Evolutionary conservation across 1,140 invertebrate genomes (phyloP).

Genomic region (Drosophila pruinosa): DNA sequence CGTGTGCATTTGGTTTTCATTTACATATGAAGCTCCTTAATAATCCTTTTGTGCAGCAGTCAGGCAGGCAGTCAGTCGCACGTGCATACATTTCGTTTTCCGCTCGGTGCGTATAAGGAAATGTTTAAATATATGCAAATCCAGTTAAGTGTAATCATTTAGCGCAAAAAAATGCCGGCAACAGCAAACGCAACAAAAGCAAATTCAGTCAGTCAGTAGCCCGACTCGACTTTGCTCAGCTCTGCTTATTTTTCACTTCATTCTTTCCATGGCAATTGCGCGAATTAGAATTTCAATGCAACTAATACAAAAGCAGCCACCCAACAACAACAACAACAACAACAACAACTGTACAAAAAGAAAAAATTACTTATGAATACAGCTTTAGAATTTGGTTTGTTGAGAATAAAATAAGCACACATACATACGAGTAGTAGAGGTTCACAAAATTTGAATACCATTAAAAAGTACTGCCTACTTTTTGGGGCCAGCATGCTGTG

Average conservation of each 20-base stretch:
- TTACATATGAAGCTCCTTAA: slow-evolving; percentile 82
- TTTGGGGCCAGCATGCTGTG: slow-evolving; percentile 1
- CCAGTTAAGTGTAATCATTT: slow-evolving; percentile 81
- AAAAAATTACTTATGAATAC: slow-evolving; percentile 33
- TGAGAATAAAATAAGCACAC: slow-evolving; percentile 16
- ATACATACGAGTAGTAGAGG: background rate
- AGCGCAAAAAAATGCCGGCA: slow-evolving; percentile 63
- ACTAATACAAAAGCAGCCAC: slow-evolving; percentile 45
- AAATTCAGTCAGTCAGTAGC: slow-evolving; percentile 25
- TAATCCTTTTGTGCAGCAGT: slow-evolving; percentile 81
- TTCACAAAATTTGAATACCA: slow-evolving; percentile 28
- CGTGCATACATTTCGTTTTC: slow-evolving; percentile 77
- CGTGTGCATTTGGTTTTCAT: slow-evolving; percentile 82
- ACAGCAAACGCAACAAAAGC: slow-evolving; percentile 31
- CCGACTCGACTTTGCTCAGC: background rate
- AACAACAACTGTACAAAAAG: slow-evolving; percentile 34
- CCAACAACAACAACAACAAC: slow-evolving; percentile 14
- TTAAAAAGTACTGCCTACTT: slow-evolving; percentile 44
- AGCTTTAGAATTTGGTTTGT: slow-evolving; percentile 32
- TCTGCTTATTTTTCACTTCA: background rate
- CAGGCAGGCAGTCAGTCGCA: slow-evolving; percentile 34
- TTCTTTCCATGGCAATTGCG: slow-evolving; percentile 28
- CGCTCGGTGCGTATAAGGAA: slow-evolving; percentile 72
- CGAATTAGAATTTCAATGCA: slow-evolving; percentile 77
- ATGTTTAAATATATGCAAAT: slow-evolving; percentile 81